Evolutionary conservation across 2,113 vertebrate genomes (phyloP), one percentile per base, ranked within the genome.

Genomic region (Engraulis encrasicolus): DNA sequence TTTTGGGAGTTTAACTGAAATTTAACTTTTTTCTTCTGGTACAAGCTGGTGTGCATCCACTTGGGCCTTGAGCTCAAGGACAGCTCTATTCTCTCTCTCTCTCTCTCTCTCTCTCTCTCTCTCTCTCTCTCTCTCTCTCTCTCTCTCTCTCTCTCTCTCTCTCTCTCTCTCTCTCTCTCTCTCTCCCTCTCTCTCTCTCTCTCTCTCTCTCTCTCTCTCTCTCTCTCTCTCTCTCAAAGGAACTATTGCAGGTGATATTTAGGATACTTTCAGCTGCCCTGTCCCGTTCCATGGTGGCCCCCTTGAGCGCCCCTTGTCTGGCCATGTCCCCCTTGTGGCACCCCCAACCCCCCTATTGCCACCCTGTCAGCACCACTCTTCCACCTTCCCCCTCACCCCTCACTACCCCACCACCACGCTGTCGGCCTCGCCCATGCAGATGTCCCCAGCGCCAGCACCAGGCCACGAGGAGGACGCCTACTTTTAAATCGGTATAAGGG

Each of bases 401-500:
- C 17, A 17, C 52, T 20, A 38, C 79, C 45, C 52, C 12, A 18
- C 52, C 19, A 18, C 7, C 17, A 54, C 14, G 52, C 52, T 19
- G 19, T 17, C 19, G n/a, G 6, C 23, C 6, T 1, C 58, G 40
- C 15, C 61, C n/a, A 37, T 80, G 31, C 79, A 87, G 61, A 23
- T 36, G 81, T 11, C 9, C 19, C 77, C 31, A 79, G 4, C 40
- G 40, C 40, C 78, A 37, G 81, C n/a, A n/a, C n/a, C n/a, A n/a
- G 80, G 54, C 80, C 61, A 4, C 58, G 23, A 74, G 66, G 80
- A 49, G 58, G 45, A 66, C 15, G 34, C 45, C 40, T n/a, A n/a
- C n/a, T n/a, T 86, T 78, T 45, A 80, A 84, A 84, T 82, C 79
- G 77, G 81, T 61, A 82, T 82, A 83, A 79, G 80, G 81, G 58